These are phyloP conservation scores for Piscicola geometra DNA, from an alignment of 2,888 invertebrate species.

Conservation along the genomic window DNA sequence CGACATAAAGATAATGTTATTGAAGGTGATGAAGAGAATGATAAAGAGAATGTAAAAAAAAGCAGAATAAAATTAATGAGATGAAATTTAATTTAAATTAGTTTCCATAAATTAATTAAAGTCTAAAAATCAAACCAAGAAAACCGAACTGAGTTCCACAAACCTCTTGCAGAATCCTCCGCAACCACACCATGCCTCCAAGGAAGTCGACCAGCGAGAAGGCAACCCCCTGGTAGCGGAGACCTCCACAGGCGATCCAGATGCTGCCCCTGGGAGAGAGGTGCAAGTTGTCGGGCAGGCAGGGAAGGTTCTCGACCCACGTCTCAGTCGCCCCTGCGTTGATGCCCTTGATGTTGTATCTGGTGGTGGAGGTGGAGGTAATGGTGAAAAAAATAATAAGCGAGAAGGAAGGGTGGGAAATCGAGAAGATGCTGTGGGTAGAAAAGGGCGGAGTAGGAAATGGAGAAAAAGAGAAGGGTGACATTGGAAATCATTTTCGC, in stretches of 20 bases:
- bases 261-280: conserved; percentile 53
- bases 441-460: no score
- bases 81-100: background rate
- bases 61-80: background rate
- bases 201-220: conserved; percentile 38
- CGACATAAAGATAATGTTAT: no score
- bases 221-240: conserved; percentile 38
- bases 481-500: no score
- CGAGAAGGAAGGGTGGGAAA: no score
- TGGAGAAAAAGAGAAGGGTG: no score
- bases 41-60: background rate
- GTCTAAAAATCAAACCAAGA: background rate
- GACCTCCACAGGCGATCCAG: conserved; percentile 53
- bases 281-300: conserved; percentile 66
- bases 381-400: no score
- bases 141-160: background rate
- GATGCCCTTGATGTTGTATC: conserved; percentile 72
- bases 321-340: conserved; percentile 74
- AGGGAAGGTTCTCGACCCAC: conserved; percentile 69
- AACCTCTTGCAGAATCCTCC: conserved; percentile 39
- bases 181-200: conserved; percentile 33
- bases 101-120: background rate
- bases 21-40: background rate
- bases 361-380: conserved; percentile 38
- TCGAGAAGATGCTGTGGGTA: no score